Evolutionary conservation across 1,140 invertebrate genomes (phyloP).

Genomic region (Microplitis demolitor): DNA sequence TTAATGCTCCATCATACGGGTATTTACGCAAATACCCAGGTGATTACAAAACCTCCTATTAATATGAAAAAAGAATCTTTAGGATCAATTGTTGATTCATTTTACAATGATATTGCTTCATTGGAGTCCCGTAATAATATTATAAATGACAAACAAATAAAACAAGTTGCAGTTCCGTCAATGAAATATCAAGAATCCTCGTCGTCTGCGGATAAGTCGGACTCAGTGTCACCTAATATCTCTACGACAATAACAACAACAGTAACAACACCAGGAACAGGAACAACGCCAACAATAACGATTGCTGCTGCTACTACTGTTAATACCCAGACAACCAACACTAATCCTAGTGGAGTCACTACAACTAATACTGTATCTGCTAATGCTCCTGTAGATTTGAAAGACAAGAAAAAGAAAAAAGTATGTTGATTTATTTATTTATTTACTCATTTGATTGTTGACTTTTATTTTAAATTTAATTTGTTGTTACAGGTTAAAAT

Average conservation of each 20-base stretch:
- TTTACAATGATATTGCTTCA: conserved; percentile 68
- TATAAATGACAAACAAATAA: conserved; percentile 25
- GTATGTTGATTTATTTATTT: conserved; percentile 34
- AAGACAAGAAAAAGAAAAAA: conserved; percentile 65
- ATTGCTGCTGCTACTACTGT: neutral
- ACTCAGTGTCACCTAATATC: neutral
- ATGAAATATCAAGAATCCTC: conserved; percentile 28
- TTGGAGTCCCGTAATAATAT: conserved; percentile 55
- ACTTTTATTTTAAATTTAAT: neutral
- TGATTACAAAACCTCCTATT: conserved; percentile 54
- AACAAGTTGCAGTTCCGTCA: neutral
- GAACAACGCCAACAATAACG: neutral
- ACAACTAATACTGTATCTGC: neutral
- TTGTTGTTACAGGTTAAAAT: conserved; percentile 63
- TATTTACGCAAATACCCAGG: conserved; percentile 55
- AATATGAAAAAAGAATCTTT: conserved; percentile 52
- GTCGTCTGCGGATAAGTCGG: neutral
- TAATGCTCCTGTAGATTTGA: neutral
- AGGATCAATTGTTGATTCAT: conserved; percentile 63
- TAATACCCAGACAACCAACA: neutral
- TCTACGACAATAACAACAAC: neutral
- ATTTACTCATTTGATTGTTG: neutral
- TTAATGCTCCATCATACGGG: conserved; percentile 55
- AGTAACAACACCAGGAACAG: too few relatives aligned
- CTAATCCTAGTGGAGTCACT: too few relatives aligned